Percentiles rank a stretch among this genome's conserved stretches.
Conservation (phyloP, 2,888 invertebrate species). For the Lasioglossum zephyrum region DNA sequence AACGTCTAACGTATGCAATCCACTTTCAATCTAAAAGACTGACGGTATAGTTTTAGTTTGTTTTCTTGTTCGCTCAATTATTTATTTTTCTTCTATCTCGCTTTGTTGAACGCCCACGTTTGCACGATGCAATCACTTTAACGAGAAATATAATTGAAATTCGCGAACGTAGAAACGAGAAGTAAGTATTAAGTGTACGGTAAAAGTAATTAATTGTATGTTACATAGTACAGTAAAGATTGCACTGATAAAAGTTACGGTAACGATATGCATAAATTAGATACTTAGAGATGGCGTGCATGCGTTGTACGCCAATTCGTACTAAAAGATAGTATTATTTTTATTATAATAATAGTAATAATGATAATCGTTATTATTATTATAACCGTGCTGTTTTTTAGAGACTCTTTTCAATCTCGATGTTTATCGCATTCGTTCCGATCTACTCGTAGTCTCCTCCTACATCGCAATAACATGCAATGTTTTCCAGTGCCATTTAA, state of each 20-base stretch:
- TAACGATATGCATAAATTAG: conserved; percentile 23
- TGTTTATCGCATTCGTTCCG: conserved; percentile 11
- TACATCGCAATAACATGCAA: conserved; percentile 36
- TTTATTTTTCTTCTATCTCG: background rate
- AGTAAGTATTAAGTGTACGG: conserved; percentile 21
- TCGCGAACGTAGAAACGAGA: conserved; percentile 7
- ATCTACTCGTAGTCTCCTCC: conserved; percentile 20
- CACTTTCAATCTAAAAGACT: conserved; percentile 45
- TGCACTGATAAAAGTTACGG: conserved; percentile 34
- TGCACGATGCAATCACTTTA: conserved; percentile 20
- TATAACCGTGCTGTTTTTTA: conserved; percentile 6
- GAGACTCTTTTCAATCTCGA: conserved; percentile 6
- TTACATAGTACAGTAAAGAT: conserved; percentile 30
- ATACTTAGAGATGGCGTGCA: conserved; percentile 3
- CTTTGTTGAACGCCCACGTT: background rate
- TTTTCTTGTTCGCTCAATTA: background rate
- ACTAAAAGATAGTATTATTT: conserved; percentile 26
- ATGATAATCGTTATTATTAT: conserved; percentile 19
- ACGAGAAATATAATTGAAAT: conserved; percentile 18
- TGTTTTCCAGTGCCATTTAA: conserved; percentile 50
- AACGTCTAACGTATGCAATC: conserved; percentile 28
- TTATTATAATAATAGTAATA: conserved; percentile 22
- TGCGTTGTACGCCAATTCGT: conserved; percentile 7
- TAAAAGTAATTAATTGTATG: conserved; percentile 21
- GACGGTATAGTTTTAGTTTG: conserved; percentile 47